These are phyloP conservation scores for Apodemus speciosus DNA, from an alignment of 2,113 vertebrate species.

Conservation along the genomic window DNA sequence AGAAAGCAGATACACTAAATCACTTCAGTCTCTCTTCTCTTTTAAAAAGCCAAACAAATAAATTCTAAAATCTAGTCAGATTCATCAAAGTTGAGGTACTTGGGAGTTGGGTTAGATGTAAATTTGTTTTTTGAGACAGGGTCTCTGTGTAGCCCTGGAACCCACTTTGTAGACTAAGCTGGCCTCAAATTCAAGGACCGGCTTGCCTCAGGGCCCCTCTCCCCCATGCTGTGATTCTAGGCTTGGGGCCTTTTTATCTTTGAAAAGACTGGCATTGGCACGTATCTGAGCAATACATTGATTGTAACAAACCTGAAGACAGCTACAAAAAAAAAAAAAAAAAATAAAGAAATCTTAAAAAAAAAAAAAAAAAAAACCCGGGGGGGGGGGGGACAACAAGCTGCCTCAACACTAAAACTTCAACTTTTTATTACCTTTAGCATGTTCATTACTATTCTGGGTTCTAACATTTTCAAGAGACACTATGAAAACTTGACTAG, in stretches of 20 bases:
- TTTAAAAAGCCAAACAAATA: background rate
- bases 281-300: background rate
- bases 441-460: too few relatives aligned
- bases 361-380: background rate
- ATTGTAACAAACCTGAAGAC: background rate
- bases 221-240: too few relatives aligned
- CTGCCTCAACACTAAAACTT: background rate
- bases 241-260: background rate
- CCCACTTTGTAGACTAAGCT: too few relatives aligned
- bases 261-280: slow-evolving; percentile 27
- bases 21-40: slow-evolving; percentile 10
- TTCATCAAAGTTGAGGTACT: background rate
- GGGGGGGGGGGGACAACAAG: too few relatives aligned
- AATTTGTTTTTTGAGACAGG: too few relatives aligned
- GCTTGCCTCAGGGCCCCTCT: too few relatives aligned
- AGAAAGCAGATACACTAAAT: slow-evolving; percentile 20
- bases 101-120: background rate
- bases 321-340: background rate
- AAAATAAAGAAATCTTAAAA: too few relatives aligned
- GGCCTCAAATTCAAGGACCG: too few relatives aligned
- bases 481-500: too few relatives aligned
- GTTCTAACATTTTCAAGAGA: too few relatives aligned
- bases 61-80: slow-evolving; percentile 42
- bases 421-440: background rate
- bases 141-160: too few relatives aligned